Conservation (phyloP, 2,797 vertebrate genomes). For the Otolemur crassicaudatus region DNA sequence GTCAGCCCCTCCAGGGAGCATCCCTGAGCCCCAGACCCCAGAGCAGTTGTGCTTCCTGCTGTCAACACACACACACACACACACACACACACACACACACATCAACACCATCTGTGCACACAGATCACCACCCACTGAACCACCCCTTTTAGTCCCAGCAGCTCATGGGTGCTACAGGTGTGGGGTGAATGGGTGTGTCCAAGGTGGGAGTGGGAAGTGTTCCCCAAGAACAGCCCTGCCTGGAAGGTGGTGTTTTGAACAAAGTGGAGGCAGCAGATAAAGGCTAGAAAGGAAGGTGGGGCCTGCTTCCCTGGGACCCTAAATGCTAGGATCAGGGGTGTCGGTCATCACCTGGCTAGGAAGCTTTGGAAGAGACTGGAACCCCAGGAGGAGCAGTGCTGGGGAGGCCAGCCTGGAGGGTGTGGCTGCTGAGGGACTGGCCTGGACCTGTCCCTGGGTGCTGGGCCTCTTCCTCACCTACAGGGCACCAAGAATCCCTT, state of each 20-base stretch:
- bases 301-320: background rate
- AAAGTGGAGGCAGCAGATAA: background rate
- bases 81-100: too few species aligned
- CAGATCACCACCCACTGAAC: background rate
- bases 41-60: background rate
- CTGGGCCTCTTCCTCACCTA: background rate
- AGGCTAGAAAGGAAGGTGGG: background rate
- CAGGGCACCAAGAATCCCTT: background rate
- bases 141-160: background rate
- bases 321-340: background rate
- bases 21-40: background rate
- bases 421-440: background rate
- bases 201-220: background rate
- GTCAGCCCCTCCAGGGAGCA: rapidly evolving
- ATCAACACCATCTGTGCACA: background rate
- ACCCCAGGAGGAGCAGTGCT: background rate
- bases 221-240: background rate
- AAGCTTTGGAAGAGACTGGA: background rate
- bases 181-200: too few species aligned
- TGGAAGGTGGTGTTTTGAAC: background rate
- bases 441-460: background rate
- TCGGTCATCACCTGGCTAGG: background rate
- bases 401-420: background rate
- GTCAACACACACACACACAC: rapidly evolving
- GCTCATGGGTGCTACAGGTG: background rate